Evolutionary conservation across 2,797 vertebrate species (phyloP).

Genomic region (Sarcophilus harrisii): DNA sequence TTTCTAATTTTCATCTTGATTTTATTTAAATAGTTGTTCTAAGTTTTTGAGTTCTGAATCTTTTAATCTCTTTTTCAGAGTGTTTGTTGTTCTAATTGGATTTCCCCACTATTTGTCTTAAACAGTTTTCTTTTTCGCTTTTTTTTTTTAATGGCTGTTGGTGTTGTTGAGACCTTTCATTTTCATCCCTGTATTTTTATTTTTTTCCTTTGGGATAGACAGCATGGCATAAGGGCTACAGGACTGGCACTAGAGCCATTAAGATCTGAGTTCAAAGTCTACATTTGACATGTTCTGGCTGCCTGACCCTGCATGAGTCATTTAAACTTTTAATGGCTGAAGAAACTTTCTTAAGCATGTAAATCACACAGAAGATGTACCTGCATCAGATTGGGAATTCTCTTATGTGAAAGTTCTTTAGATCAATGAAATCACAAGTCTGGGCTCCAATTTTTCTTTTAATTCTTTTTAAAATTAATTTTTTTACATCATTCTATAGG

Average conservation of each 20-base stretch:
- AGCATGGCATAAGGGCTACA: background rate
- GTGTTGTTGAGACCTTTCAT: background rate
- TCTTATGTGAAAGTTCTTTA: background rate
- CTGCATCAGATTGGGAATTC: background rate
- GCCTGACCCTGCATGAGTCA: background rate
- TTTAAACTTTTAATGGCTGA: background rate
- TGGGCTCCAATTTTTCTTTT: background rate
- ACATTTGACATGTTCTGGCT: background rate
- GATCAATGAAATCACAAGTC: background rate
- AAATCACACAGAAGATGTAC: background rate
- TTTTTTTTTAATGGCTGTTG: background rate
- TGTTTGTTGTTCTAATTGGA: background rate
- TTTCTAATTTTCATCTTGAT: background rate
- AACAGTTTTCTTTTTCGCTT: background rate
- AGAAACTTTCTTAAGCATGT: background rate
- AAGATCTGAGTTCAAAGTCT: background rate
- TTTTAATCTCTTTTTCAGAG: background rate
- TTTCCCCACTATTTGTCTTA: background rate
- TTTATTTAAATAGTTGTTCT: background rate
- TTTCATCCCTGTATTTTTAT: background rate
- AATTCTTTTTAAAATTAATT: background rate
- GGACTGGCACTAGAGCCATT: background rate
- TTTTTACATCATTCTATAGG: background rate
- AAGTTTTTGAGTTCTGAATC: background rate
- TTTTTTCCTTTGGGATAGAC: background rate